Conservation (phyloP, 2,797 vertebrate species). For the Clarias pachynema region DNA sequence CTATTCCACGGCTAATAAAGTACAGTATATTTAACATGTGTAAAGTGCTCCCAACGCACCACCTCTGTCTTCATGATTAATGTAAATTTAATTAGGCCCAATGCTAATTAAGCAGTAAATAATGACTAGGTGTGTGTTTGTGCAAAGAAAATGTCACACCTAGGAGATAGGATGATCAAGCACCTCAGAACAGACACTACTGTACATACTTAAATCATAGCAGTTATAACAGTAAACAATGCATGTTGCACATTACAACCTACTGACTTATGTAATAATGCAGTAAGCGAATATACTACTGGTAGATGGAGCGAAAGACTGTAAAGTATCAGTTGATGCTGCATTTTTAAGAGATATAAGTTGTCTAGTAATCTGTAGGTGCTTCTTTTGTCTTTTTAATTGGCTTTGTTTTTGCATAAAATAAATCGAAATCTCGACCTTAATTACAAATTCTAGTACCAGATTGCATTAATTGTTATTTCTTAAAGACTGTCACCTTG, state of each 20-base stretch:
- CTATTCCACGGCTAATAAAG: conserved; percentile 74
- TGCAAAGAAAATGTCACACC: conserved; percentile 74
- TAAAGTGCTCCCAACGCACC: conserved; percentile 72
- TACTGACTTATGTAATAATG: not conserved
- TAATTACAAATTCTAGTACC: not conserved
- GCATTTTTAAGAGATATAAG: not conserved
- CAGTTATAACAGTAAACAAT: conserved; percentile 1
- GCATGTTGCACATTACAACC: not conserved
- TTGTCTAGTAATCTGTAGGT: not conserved
- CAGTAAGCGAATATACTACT: not conserved
- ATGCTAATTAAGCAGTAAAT: conserved; percentile 80
- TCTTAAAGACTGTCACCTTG: not conserved
- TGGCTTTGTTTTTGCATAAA: not conserved
- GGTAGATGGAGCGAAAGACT: not conserved
- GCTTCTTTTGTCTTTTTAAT: not conserved
- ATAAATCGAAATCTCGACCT: not conserved
- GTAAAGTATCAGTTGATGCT: not conserved
- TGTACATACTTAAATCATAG: not conserved
- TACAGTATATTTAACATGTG: conserved; percentile 77
- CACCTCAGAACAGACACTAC: conserved; percentile 64
- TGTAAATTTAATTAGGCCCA: conserved; percentile 77
- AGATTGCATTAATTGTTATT: not conserved
- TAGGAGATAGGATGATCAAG: conserved; percentile 61
- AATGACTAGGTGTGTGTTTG: conserved; percentile 78
- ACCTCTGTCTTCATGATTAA: conserved; percentile 80